Percentiles rank a stretch among this genome's conserved stretches.
Conservation (phyloP, 2,797 vertebrate genomes). For the Pseudochaenichthys georgianus region DNA sequence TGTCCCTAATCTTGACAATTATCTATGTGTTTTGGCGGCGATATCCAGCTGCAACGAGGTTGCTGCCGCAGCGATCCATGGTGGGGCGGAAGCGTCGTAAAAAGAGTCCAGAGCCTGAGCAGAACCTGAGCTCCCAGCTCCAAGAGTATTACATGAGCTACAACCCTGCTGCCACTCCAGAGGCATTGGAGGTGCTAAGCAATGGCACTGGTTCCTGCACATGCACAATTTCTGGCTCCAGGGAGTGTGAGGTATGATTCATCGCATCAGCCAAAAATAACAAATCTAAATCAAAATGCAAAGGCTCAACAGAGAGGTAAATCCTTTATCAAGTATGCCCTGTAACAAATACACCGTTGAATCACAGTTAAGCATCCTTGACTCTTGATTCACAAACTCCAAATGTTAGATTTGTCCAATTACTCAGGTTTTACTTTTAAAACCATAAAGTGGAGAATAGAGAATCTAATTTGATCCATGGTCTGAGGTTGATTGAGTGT, state of each 20-base stretch:
- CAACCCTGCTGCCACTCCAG: constrained; percentile 94
- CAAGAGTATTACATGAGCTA: constrained; percentile 99
- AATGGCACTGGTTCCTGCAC: constrained; percentile 98
- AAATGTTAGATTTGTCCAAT: constrained; percentile 67
- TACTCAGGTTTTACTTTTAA: constrained; percentile 58
- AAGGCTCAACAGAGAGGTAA: constrained; percentile 85
- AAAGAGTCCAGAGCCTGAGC: constrained; percentile 96
- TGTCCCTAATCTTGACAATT: constrained; percentile 94
- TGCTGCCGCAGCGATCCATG: constrained; percentile 92
- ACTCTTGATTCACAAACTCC: constrained; percentile 58
- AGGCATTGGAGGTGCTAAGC: constrained; percentile 97
- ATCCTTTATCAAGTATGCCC: constrained; percentile 75
- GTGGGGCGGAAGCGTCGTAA: constrained; percentile 95
- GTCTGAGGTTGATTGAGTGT: constrained; percentile 40
- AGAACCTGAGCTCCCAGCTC: constrained; percentile 97
- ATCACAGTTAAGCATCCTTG: constrained; percentile 68
- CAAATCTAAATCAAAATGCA: constrained; percentile 81
- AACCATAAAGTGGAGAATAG: constrained; percentile 29
- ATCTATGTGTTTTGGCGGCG: constrained; percentile 97
- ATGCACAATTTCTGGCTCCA: constrained; percentile 98
- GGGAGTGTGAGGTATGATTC: constrained; percentile 99
- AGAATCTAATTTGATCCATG: constrained; percentile 23
- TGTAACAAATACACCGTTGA: constrained; percentile 58
- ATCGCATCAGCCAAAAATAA: constrained; percentile 76
- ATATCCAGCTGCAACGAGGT: constrained; percentile 93